These are phyloP conservation scores for Lytechinus pictus DNA, from an alignment of 35 echinoderm and acorn worm species.

Conservation along the genomic window DNA sequence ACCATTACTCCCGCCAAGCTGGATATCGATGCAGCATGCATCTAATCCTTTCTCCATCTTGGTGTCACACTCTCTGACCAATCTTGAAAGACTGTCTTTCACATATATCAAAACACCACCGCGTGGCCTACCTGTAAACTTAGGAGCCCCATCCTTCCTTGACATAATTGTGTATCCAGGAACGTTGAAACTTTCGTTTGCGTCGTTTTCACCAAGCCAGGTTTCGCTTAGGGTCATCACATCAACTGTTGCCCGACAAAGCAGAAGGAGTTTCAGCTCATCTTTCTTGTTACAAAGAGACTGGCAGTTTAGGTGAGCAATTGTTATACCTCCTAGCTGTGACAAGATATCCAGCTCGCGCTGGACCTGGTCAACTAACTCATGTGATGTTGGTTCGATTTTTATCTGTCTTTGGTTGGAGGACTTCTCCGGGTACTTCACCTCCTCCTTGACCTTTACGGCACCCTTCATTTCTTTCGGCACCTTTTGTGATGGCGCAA, in stretches of 20 bases:
- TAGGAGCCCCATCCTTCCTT: neutral
- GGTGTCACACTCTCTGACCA: neutral
- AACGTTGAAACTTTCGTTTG: neutral
- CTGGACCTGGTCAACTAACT: neutral
- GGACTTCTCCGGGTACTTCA: neutral
- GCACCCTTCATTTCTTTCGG: neutral
- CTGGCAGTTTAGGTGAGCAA: neutral
- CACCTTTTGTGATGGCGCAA: neutral
- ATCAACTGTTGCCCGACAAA: neutral
- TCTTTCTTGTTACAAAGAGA: conserved; percentile 6
- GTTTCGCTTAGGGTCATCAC: conserved; percentile 21
- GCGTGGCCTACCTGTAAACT: neutral
- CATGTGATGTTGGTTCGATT: neutral
- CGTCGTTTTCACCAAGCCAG: neutral
- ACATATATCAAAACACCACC: conserved; percentile 16
- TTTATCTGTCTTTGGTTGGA: neutral
- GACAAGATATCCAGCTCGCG: neutral
- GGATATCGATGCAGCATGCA: neutral
- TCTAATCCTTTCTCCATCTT: neutral
- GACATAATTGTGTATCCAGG: neutral
- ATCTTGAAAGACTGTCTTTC: neutral
- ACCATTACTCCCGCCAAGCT: neutral
- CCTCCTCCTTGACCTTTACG: neutral
- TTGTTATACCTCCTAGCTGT: neutral
- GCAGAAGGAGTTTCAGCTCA: conserved; percentile 9